Percentiles rank a stretch among this genome's conserved stretches.
Conservation (phyloP, 2,113 vertebrate species). For the Bos javanicus region DNA sequence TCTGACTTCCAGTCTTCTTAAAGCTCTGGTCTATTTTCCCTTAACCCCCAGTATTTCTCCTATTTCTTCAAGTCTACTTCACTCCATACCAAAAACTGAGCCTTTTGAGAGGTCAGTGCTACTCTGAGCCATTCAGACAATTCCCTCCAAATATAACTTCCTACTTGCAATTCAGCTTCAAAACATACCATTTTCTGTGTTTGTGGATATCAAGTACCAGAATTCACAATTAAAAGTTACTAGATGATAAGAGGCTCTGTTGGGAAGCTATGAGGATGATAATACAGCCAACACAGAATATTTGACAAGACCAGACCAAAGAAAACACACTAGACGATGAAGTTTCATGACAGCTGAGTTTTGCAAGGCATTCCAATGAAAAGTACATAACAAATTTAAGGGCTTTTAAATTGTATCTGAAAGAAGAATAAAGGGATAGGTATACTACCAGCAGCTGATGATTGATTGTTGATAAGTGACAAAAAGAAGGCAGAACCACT, state of each 20-base stretch:
- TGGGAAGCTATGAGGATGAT: not conserved
- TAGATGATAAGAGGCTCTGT: not conserved
- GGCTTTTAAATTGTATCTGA: not conserved
- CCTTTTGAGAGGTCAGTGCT: not conserved
- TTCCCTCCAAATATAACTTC: not conserved
- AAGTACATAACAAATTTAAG: not conserved
- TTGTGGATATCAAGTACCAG: not conserved
- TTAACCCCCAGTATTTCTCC: not conserved
- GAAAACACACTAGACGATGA: not conserved
- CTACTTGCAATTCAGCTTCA: not conserved
- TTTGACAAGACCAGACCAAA: not conserved
- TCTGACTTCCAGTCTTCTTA: not conserved
- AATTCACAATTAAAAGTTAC: not conserved
- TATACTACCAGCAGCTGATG: not conserved
- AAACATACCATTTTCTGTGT: not conserved
- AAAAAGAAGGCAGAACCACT: not conserved
- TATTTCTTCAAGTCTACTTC: not conserved
- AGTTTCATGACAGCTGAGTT: not conserved
- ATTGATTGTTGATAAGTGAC: constrained; percentile 26
- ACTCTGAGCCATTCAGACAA: not conserved
- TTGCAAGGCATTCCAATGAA: not conserved
- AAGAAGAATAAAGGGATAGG: not conserved
- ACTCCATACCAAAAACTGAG: not conserved
- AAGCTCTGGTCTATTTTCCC: not conserved
- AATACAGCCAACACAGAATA: not conserved